Percentiles rank a stretch among this genome's conserved stretches.
Conservation (phyloP, 64 coral and sea anemone species). For the Montipora capricornis region DNA sequence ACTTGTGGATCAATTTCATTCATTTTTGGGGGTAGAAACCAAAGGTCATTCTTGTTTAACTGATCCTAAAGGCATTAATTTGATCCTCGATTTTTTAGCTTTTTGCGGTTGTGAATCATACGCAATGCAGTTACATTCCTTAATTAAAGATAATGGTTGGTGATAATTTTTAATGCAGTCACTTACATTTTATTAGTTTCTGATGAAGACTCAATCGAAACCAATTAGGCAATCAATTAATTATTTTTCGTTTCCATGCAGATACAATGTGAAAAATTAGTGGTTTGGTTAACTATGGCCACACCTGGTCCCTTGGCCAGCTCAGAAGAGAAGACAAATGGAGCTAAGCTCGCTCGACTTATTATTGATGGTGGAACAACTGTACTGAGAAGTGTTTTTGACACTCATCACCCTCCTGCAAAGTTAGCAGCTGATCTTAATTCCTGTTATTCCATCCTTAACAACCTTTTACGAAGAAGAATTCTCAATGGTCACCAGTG, state of each 20-base stretch:
- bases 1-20: too few species aligned
- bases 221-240: neutral
- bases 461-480: neutral
- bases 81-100: too few species aligned
- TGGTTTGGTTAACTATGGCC: neutral
- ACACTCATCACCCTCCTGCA: conserved; percentile 29
- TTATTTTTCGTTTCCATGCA: neutral
- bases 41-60: too few species aligned
- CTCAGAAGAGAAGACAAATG: neutral
- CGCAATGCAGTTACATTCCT: too few species aligned
- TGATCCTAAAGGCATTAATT: too few species aligned
- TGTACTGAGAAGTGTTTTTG: conserved; percentile 21
- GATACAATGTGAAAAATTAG: neutral
- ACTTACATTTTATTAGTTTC: too few species aligned
- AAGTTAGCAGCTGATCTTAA: conserved; percentile 27
- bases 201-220: neutral
- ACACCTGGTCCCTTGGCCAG: neutral
- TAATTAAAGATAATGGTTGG: too few species aligned
- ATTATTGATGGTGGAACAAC: conserved; percentile 66
- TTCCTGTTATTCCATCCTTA: neutral
- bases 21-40: too few species aligned
- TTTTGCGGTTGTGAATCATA: too few species aligned
- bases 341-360: neutral
- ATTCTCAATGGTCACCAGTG: neutral
- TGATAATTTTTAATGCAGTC: too few species aligned